Base-by-base conservation (phyloP, 2,888 invertebrate genomes). In the Chymomyza caudatula region DNA sequence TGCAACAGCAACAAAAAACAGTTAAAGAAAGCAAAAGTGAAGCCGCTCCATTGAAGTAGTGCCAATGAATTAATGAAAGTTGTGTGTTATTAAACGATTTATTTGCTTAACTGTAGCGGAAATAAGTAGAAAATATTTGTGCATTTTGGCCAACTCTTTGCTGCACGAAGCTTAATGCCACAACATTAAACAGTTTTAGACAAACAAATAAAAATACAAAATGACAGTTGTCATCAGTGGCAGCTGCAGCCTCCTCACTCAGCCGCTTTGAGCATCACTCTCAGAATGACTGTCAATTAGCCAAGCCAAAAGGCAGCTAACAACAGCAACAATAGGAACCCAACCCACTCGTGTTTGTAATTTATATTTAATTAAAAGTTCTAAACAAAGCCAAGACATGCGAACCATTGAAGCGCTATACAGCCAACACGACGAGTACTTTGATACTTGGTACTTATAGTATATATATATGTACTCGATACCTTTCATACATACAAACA, bases 351-450 rank as follows among this genome's bases (percentile, higher is more conserved):
- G 73, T 70, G 70, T 73, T 57, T 22, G 70, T 69, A 77, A 80
- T 85, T 77, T 60, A 77, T 67, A 71, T 85, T 73, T 80, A 87
- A 86, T 86, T 80, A 82, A 87, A 73, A 73, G 87, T 86, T 82
- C 87, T 82, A 73, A 80, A 71, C 69, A 72, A 73, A 75, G 29
- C 59, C 71, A 77, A 86, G 80, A 78, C 84, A 80, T 80, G 86
- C 87, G 85, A 87, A 69, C 86, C 87, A 83, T 76, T 87, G 70
- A 86, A 76, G 73, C 83, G 69, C 6, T 25, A 6, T 37, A 11
- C 11, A 11, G 11, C 29, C 29, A 37, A 37, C 8, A 37, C 29
- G 2, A 8, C 1, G 29, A 11, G 29, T 37, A 37, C 29, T 37
- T 37, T 37, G 11, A 37, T 37, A 37, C 29, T 37, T 37, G 8